A percentile compares a stretch with the other conserved stretches of the same genome.
These are phyloP conservation scores for Tetramorium simillimum DNA, from an alignment of 1,140 invertebrate species.

Conservation along the genomic window DNA sequence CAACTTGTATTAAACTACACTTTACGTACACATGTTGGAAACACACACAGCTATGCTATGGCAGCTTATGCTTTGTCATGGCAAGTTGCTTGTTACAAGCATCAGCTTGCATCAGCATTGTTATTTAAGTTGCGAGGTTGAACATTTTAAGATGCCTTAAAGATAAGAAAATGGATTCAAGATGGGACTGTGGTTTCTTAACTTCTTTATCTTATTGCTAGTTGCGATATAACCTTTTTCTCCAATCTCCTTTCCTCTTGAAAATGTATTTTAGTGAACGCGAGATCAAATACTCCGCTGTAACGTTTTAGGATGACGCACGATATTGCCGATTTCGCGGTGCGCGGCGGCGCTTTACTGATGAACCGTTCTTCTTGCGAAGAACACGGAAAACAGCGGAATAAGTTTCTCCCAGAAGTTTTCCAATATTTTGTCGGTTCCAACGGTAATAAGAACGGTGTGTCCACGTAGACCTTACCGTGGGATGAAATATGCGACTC, in stretches of 20 bases:
- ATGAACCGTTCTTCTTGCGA: conserved; percentile 37
- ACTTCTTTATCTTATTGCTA: no score
- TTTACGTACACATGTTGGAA: background rate
- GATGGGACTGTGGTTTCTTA: background rate
- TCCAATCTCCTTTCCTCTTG: background rate
- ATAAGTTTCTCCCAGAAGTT: conserved; percentile 57
- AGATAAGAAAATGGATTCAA: background rate
- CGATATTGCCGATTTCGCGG: conserved; percentile 23
- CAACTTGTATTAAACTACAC: background rate
- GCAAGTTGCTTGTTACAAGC: background rate
- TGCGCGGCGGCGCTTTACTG: conserved; percentile 4
- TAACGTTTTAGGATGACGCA: background rate
- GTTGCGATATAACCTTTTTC: background rate
- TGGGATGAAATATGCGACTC: conserved; percentile 54
- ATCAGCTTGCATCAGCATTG: background rate
- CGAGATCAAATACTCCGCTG: background rate
- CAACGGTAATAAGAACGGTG: conserved; percentile 52
- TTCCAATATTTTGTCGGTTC: conserved; percentile 63
- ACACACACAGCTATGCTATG: background rate
- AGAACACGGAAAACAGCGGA: conserved; percentile 25
- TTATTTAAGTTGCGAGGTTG: background rate
- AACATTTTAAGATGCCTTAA: background rate
- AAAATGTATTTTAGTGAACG: background rate
- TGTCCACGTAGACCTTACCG: conserved; percentile 32
- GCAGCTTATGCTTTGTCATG: background rate